These are phyloP conservation scores for Tragulus kanchil DNA, from an alignment of 2,113 vertebrate genomes.

Conservation along the genomic window DNA sequence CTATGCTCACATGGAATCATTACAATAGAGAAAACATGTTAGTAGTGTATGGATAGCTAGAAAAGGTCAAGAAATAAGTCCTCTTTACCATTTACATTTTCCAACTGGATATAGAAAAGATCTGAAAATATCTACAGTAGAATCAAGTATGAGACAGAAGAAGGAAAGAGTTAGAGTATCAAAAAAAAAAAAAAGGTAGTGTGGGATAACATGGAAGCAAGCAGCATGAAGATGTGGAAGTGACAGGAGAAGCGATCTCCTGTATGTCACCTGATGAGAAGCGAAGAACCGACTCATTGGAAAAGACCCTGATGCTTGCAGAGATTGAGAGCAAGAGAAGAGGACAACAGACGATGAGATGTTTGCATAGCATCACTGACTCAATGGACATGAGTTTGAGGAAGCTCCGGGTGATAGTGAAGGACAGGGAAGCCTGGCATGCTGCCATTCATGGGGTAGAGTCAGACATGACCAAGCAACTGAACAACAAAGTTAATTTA, in stretches of 20 bases:
- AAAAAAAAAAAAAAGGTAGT: neutral
- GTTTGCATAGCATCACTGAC: neutral
- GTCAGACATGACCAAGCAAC: accelerated
- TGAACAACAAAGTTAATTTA: neutral
- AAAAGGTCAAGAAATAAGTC: neutral
- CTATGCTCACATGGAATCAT: neutral
- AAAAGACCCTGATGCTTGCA: neutral
- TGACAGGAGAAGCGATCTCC: neutral
- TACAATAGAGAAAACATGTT: neutral
- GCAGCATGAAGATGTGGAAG: neutral
- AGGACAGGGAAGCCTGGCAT: neutral
- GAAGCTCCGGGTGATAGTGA: neutral
- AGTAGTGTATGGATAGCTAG: neutral
- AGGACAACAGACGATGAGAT: accelerated
- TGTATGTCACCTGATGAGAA: neutral
- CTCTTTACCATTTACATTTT: neutral
- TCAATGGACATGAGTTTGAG: neutral
- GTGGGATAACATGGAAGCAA: neutral
- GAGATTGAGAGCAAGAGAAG: neutral
- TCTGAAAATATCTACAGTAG: neutral
- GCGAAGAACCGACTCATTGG: neutral
- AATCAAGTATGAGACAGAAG: neutral
- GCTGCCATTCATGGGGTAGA: neutral
- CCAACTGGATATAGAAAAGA: neutral
- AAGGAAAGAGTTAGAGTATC: neutral